phyloP scores from a whole-genome alignment of 2,113 vertebrate genomes.

The Jaculus jaculus region DNA sequence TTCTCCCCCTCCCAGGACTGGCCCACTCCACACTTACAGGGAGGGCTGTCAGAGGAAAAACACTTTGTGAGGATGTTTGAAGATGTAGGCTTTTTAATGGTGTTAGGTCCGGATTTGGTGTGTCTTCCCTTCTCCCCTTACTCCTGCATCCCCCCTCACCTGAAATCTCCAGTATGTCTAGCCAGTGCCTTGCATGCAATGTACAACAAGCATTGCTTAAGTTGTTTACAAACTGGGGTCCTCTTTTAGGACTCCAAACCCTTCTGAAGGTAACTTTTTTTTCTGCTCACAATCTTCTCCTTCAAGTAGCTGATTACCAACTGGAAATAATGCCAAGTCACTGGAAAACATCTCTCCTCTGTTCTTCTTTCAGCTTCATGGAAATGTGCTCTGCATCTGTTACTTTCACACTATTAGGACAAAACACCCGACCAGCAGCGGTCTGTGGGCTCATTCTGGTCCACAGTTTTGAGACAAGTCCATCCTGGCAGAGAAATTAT shows the following conservation, averaged over 20 bases:
- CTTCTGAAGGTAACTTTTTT: neutral
- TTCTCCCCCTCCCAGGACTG: no score
- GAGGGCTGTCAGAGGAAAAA: neutral
- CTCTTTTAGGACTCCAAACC: neutral
- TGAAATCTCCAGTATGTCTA: neutral
- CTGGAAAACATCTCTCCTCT: neutral
- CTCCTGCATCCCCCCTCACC: no score
- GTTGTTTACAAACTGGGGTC: neutral
- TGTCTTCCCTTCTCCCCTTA: neutral
- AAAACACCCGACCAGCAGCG: no score
- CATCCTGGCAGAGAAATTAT: no score
- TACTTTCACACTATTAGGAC: no score
- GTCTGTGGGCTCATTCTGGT: no score
- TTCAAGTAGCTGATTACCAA: neutral
- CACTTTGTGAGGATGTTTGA: neutral
- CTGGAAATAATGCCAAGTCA: neutral
- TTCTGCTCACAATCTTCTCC: neutral
- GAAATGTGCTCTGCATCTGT: neutral
- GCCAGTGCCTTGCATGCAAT: neutral
- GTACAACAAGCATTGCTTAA: neutral
- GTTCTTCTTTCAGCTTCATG: neutral
- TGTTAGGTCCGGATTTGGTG: neutral
- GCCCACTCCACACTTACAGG: neutral
- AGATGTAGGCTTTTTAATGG: neutral
- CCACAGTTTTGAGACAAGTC: no score